Evolutionary conservation across 2,113 vertebrate genomes (phyloP).

Genomic region (Sminthopsis crassicaudata): DNA sequence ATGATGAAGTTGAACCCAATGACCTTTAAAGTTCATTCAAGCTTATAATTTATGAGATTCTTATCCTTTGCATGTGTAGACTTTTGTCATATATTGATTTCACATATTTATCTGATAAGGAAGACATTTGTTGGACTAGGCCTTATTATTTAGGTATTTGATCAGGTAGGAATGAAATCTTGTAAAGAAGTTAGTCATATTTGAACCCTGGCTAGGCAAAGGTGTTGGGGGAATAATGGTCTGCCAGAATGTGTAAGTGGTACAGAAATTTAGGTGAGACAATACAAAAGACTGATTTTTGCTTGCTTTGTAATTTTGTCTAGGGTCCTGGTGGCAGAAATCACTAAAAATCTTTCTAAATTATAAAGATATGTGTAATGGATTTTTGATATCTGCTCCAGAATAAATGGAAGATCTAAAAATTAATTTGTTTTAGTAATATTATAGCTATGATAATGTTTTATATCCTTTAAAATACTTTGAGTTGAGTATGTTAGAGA

Average conservation of each 20-base stretch:
- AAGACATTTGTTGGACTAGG: background rate
- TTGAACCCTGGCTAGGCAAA: background rate
- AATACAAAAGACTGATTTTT: background rate
- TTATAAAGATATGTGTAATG: background rate
- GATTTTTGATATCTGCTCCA: background rate
- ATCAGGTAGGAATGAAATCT: background rate
- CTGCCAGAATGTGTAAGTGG: background rate
- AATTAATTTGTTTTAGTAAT: background rate
- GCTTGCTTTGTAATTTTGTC: background rate
- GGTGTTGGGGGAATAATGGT: background rate
- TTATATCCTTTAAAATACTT: background rate
- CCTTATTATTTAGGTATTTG: background rate
- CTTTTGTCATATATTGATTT: background rate
- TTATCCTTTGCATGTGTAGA: background rate
- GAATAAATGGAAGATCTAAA: background rate
- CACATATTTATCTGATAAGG: background rate
- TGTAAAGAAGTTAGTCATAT: background rate
- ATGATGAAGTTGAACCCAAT: background rate
- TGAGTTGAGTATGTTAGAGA: background rate
- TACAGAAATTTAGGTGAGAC: background rate
- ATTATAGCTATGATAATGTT: background rate
- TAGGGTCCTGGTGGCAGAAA: background rate
- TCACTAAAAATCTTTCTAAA: background rate
- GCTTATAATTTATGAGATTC: background rate
- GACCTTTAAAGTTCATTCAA: background rate